Evolutionary conservation across 2,113 vertebrate genomes (phyloP), one percentile per base, ranked within the genome.

Genomic region (Atrichornis clamosus): DNA sequence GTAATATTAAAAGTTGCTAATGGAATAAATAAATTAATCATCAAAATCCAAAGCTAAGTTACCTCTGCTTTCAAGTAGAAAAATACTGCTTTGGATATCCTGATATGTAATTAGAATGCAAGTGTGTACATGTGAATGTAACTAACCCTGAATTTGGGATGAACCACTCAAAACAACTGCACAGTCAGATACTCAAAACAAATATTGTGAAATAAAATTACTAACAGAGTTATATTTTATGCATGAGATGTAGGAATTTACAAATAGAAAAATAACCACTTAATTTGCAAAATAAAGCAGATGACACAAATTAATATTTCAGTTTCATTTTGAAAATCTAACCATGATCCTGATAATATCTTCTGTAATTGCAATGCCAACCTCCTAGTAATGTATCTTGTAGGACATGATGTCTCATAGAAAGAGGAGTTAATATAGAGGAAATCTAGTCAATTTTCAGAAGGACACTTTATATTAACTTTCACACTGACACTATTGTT

Each of bases 21-120:
- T 64, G 17, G 39, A 87, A 87, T 84, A 78, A 95, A 94, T 82
- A 94, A 90, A 88, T 80, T 58, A 83, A 81, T 67, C 52, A 94
- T 84, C 56, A 89, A 91, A 94, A 93, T 74, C 15, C 46, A 85
- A 73, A 87, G 58, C 22, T 76, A 72, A 68, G 17, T 18, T 41
- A 50, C 17, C 28, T 73, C 53, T 84, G 18, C 79, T 93, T 94
- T 94, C 72, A 94, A 69, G 42, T 39, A 65, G 30, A 88, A 90
- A 87, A 94, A 58, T 50, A 70, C 10, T 65, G 11, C 15, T 93
- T 85, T 76, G 50, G 37, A 35, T 73, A 72, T 47, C 62, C 53
- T 86, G 88, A 77, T 59, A 74, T 46, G 18, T 23, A 82, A 87
- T 73, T 92, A 90, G 37, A 91, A 72, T 37, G 28, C 35, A 90